These are phyloP conservation scores for Trissoscelio sp. DNA, from an alignment of 2,888 invertebrate genomes.

Conservation along the genomic window DNA sequence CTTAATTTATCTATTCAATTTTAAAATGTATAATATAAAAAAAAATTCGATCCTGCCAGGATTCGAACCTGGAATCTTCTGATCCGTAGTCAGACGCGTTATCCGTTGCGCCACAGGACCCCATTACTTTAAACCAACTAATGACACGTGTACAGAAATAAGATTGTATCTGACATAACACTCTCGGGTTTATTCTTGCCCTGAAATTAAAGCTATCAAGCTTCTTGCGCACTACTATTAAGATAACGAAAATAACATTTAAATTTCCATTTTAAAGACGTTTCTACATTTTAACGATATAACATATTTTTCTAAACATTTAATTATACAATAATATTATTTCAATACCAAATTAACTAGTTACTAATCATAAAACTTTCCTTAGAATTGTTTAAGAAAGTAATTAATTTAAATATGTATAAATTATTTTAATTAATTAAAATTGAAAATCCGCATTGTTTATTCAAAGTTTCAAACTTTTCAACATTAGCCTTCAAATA, in stretches of 20 bases:
- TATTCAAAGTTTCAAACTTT: neutral
- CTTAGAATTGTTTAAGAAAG: neutral
- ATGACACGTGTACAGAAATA: constrained; percentile 26
- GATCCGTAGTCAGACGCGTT: constrained; percentile 90
- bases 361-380: too few relatives aligned
- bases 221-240: neutral
- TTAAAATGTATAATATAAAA: too few relatives aligned
- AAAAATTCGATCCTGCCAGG: constrained; percentile 65
- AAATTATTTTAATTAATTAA: too few relatives aligned
- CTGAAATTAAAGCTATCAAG: neutral
- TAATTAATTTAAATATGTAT: too few relatives aligned
- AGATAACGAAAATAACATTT: neutral
- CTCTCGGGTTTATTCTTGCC: neutral
- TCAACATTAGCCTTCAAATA: constrained; percentile 25
- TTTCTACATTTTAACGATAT: too few relatives aligned
- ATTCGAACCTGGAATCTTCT: constrained; percentile 85
- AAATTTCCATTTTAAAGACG: too few relatives aligned
- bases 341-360: too few relatives aligned
- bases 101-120: constrained; percentile 83
- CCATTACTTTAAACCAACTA: neutral
- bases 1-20: too few relatives aligned
- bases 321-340: too few relatives aligned
- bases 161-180: constrained; percentile 7
- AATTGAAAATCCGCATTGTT: neutral
- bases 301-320: too few relatives aligned